These are phyloP conservation scores for Osmoderma eremita DNA, from an alignment of 2,888 invertebrate genomes.

Conservation along the genomic window DNA sequence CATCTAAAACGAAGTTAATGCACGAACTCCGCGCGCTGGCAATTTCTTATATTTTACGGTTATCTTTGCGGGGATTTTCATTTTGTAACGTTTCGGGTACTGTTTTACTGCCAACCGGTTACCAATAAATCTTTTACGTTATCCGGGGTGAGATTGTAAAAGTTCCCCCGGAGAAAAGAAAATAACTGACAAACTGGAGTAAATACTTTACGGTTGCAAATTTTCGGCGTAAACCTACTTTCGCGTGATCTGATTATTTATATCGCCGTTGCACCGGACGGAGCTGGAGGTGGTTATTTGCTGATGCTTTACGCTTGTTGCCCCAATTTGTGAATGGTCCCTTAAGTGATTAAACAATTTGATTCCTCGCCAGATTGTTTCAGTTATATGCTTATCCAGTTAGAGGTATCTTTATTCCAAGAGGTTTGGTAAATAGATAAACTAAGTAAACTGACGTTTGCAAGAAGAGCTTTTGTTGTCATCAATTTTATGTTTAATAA, in stretches of 20 bases:
- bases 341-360: slow-evolving; percentile 23
- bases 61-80: slow-evolving; percentile 35
- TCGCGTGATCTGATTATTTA: slow-evolving; percentile 28
- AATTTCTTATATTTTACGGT: slow-evolving; percentile 36
- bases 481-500: too few relatives aligned
- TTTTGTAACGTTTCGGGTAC: slow-evolving; percentile 22
- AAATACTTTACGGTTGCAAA: slow-evolving; percentile 34
- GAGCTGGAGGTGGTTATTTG: not conserved
- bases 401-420: too few relatives aligned
- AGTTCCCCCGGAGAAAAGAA: slow-evolving; percentile 18
- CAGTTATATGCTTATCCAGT: too few relatives aligned
- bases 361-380: not conserved
- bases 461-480: too few relatives aligned
- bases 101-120: slow-evolving; percentile 42
- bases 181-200: slow-evolving; percentile 32
- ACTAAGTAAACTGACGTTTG: too few relatives aligned
- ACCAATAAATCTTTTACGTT: slow-evolving; percentile 41
- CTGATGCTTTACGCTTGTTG: slow-evolving; percentile 10
- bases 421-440: too few relatives aligned
- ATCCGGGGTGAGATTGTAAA: slow-evolving; percentile 33
- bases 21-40: slow-evolving; percentile 21
- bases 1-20: slow-evolving; percentile 36
- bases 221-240: slow-evolving; percentile 34
- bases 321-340: not conserved
- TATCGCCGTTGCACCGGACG: not conserved